Percentiles rank a stretch among this genome's conserved stretches.
These are phyloP conservation scores for Lithobates sylvaticus DNA, from an alignment of 2,797 vertebrate species.

Conservation along the genomic window DNA sequence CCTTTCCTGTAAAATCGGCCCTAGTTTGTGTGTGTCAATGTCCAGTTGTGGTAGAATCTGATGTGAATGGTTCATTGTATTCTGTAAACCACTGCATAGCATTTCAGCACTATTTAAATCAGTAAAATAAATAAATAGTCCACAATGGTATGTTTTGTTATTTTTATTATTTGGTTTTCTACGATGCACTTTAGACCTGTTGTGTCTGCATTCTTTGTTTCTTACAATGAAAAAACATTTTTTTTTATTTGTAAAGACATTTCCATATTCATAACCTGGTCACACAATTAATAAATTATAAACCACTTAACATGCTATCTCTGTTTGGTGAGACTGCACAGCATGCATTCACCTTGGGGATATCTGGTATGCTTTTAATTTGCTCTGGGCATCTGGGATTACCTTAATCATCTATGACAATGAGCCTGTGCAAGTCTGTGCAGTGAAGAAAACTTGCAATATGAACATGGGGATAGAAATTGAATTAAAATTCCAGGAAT, in stretches of 20 bases:
- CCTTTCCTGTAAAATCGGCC: neutral
- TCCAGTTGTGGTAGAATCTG: neutral
- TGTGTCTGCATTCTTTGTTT: neutral
- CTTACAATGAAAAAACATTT: neutral
- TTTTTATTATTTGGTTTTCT: neutral
- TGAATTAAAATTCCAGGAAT: conserved; percentile 33
- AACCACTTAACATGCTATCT: neutral
- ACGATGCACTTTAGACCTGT: neutral
- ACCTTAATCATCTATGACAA: conserved; percentile 40
- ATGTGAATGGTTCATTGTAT: neutral
- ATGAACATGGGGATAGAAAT: conserved; percentile 27
- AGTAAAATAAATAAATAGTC: neutral
- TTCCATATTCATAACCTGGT: neutral
- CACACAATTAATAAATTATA: conserved; percentile 20
- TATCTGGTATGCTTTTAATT: conserved; percentile 39
- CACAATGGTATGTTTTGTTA: neutral
- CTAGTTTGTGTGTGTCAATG: neutral
- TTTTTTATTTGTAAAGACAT: neutral
- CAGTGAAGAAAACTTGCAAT: conserved; percentile 16
- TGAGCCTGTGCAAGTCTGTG: conserved; percentile 28
- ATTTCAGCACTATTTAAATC: neutral
- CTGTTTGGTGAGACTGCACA: neutral
- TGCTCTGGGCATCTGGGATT: conserved; percentile 42
- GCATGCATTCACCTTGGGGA: conserved; percentile 3
- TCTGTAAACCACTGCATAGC: neutral